Conservation (phyloP, 2,113 vertebrate genomes). For the Martes martes region DNA sequence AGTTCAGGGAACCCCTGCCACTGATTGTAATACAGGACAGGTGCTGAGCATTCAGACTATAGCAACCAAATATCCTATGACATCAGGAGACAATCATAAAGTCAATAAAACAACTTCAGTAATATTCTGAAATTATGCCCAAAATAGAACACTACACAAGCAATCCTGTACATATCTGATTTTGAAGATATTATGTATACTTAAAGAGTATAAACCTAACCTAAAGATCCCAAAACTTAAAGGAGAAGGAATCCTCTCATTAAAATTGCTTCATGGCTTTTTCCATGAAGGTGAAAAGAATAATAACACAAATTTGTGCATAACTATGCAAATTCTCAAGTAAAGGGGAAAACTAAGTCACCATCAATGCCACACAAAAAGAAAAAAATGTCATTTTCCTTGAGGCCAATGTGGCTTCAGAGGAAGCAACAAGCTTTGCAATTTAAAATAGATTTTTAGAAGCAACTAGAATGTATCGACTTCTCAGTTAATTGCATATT, state of each 20-base stretch:
- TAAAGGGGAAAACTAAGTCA: not conserved
- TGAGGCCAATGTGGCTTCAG: not conserved
- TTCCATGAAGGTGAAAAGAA: not conserved
- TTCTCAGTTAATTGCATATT: not conserved
- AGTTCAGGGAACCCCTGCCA: not conserved
- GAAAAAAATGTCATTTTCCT: not conserved
- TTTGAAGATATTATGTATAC: not conserved
- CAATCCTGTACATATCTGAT: not conserved
- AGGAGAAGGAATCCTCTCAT: not conserved
- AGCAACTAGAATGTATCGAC: not conserved
- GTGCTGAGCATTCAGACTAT: not conserved
- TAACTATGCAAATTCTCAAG: not conserved
- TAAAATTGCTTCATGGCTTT: constrained; percentile 1
- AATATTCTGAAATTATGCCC: not conserved
- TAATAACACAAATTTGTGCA: not conserved
- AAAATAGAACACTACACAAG: not conserved
- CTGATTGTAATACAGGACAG: not conserved
- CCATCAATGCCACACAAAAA: not conserved
- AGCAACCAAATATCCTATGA: not conserved
- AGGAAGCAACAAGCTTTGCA: not conserved
- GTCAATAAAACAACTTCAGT: not conserved
- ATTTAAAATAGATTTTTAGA: not conserved
- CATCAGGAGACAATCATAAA: not conserved
- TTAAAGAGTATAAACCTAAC: not conserved
- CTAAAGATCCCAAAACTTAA: not conserved